These are phyloP conservation scores for Ctena decussata DNA, from an alignment of 2,888 invertebrate species.

Conservation along the genomic window DNA sequence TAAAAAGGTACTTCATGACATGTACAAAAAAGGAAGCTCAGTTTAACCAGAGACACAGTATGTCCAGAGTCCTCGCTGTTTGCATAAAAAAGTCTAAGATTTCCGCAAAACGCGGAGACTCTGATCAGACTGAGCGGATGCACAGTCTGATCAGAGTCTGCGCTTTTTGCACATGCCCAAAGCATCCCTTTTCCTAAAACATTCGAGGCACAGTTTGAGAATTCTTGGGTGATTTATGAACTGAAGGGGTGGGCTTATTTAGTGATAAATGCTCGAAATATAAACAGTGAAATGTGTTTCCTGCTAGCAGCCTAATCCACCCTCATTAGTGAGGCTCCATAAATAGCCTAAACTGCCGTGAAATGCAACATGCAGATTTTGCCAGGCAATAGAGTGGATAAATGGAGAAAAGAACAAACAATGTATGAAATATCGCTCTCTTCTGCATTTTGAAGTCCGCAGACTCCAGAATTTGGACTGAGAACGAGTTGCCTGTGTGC, in stretches of 20 bases:
- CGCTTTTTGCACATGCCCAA: background rate
- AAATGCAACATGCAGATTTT: background rate
- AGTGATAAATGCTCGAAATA: background rate
- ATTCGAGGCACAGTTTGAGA: background rate
- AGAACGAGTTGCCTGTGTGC: no score
- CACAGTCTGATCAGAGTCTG: background rate
- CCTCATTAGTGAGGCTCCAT: background rate
- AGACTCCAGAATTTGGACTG: no score
- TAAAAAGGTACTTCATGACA: no score
- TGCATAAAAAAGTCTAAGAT: background rate
- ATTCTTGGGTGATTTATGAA: background rate
- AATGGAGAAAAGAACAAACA: no score
- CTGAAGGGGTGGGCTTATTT: background rate
- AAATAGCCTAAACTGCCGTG: background rate
- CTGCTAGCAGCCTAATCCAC: background rate
- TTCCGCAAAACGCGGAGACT: background rate
- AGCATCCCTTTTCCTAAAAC: no score
- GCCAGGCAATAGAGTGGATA: no score
- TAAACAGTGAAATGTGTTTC: conserved; percentile 3
- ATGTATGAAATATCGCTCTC: no score
- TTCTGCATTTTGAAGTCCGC: no score
- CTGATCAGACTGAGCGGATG: background rate
- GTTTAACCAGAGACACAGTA: no score
- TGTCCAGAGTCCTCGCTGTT: no score
- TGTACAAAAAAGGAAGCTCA: no score